Evolutionary conservation across 2,113 vertebrate species (phyloP).

Genomic region (Cynocephalus volans): DNA sequence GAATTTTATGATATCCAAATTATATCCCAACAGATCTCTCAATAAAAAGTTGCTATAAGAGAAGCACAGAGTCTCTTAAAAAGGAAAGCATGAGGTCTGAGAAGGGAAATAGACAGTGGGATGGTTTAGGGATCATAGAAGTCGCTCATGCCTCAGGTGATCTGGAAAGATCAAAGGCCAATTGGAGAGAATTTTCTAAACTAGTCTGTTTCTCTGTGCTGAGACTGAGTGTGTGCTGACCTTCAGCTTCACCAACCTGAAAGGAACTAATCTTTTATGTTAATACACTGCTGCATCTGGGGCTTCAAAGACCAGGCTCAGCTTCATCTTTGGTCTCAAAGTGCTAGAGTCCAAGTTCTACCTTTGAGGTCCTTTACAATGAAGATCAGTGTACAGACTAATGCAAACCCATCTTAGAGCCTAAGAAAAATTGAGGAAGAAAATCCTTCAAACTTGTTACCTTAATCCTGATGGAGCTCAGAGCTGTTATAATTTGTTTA

Average conservation of each 20-base stretch:
- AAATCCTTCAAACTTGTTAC: neutral
- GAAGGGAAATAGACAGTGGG: too few relatives aligned
- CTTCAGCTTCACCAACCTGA: too few relatives aligned
- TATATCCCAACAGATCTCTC: neutral
- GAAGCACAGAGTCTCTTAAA: neutral
- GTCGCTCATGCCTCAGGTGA: fast-evolving
- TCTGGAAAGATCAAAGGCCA: neutral
- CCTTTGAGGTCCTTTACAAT: neutral
- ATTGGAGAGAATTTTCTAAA: neutral
- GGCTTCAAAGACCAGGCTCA: too few relatives aligned
- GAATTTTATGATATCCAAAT: neutral
- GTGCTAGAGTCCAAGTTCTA: neutral
- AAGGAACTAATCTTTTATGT: neutral
- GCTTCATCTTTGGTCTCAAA: neutral
- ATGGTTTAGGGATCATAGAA: neutral
- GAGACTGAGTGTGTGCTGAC: neutral
- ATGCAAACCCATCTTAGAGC: fast-evolving
- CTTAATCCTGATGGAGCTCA: neutral
- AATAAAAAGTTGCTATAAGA: neutral
- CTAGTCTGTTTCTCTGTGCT: neutral
- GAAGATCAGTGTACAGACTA: neutral
- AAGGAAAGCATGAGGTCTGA: neutral
- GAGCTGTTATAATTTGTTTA: neutral
- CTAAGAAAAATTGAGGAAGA: too few relatives aligned
- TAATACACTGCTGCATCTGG: neutral